phyloP scores from a whole-genome alignment of 2,888 invertebrate genomes.

The Cephonodes hylas region DNA sequence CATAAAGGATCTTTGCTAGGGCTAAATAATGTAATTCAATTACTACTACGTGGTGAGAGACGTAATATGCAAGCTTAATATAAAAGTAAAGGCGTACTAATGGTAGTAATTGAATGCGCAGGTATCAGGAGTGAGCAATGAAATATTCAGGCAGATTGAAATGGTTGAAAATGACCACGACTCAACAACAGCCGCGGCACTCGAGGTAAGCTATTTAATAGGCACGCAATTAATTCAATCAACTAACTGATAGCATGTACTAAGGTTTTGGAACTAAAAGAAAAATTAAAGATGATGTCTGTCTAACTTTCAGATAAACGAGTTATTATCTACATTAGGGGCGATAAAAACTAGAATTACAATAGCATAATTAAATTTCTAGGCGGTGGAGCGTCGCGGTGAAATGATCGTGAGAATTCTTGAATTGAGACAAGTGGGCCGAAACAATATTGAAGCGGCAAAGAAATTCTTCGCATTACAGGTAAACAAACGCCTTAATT shows the following conservation, averaged over 20 bases:
- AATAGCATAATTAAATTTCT: slow-evolving; percentile 27
- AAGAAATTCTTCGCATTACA: slow-evolving; percentile 91
- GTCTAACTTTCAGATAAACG: background rate
- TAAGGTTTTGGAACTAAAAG: too few species aligned
- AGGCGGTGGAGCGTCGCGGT: slow-evolving; percentile 93
- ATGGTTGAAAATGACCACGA: slow-evolving; percentile 97
- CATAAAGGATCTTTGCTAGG: too few species aligned
- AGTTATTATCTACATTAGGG: background rate
- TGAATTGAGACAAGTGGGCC: slow-evolving; percentile 92
- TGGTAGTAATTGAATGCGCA: slow-evolving; percentile 50
- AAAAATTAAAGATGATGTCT: too few species aligned
- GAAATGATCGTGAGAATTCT: slow-evolving; percentile 97
- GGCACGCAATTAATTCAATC: background rate
- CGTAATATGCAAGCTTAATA: background rate
- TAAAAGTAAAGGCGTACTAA: background rate
- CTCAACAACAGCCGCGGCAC: slow-evolving; percentile 93
- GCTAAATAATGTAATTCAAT: too few species aligned
- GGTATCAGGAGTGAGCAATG: slow-evolving; percentile 97
- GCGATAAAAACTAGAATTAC: background rate
- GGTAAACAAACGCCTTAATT: slow-evolving; percentile 60
- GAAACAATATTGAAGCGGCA: slow-evolving; percentile 92
- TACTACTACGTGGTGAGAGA: too few species aligned
- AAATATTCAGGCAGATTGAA: slow-evolving; percentile 98
- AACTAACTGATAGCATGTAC: too few species aligned
- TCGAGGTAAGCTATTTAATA: slow-evolving; percentile 82